A percentile compares a stretch with the other conserved stretches of the same genome.
phyloP scores from a whole-genome alignment of 2,113 vertebrate species.

The Microcebus jonahi region DNA sequence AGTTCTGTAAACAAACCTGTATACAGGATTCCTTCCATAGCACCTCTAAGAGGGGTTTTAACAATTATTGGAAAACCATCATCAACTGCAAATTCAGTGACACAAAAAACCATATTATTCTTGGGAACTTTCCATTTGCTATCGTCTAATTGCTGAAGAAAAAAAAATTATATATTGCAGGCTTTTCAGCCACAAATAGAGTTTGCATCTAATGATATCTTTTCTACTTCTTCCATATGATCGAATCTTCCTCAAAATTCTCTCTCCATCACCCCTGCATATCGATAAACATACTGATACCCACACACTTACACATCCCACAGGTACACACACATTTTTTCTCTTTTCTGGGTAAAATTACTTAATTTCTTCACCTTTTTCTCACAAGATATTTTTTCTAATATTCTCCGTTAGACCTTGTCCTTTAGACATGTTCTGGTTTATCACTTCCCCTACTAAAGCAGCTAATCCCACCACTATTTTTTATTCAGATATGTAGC shows the following conservation, averaged over 20 bases:
- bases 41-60: neutral
- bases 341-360: neutral
- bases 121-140: neutral
- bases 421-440: slow-evolving; percentile 15
- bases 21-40: neutral
- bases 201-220: neutral
- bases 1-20: neutral
- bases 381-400: neutral
- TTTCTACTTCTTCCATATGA: neutral
- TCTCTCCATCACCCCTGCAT: neutral
- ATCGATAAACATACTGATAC: neutral
- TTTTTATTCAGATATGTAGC: slow-evolving; percentile 75
- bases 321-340: neutral
- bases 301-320: neutral
- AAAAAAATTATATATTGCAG: neutral
- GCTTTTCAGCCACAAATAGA: neutral
- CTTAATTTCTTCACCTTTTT: neutral
- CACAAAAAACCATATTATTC: neutral
- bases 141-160: neutral
- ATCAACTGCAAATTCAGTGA: neutral
- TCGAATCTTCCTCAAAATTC: neutral
- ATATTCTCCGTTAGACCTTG: neutral
- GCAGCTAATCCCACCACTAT: slow-evolving; percentile 54
- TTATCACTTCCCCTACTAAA: slow-evolving; percentile 36
- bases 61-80: neutral